Evolutionary conservation across 2,888 invertebrate species (phyloP), one percentile per base, ranked within the genome.

Genomic region (Auanema sp.): DNA sequence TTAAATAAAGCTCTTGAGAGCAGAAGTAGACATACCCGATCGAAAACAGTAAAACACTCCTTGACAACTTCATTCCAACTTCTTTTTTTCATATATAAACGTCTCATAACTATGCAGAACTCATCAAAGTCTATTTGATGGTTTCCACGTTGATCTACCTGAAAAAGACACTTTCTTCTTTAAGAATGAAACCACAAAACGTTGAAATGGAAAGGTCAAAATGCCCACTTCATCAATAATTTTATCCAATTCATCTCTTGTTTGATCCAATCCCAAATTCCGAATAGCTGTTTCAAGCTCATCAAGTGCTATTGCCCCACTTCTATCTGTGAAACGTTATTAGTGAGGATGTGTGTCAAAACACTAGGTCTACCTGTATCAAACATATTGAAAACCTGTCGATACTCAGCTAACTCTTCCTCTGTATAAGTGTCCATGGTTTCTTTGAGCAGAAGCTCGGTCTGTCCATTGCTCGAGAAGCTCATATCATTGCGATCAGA

Each of bases 101-200:
- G 66, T 59, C 75, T 60, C 77, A 77, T 77, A 18, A 77, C 76
- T 25, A 70, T 70, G 54, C 77, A 77, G 44, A 76, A 78, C 66
- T 80, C 81, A 61, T 81, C 80, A 52, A 81, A 80, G 56, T 83
- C 82, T 41, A 82, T 82, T 53, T 82, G 80, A 66, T 83, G 80
- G 53, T 82, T 82, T 33, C 81, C 81, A 21, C 81, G 67, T 67
- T 80, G 79, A 59, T 82, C 82, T 8, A 82, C 76, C 74, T 74
- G 23, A 44, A 71, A 67, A 11, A 53, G 18, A 3, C 3, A 21
- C 16, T 47, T 33, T 3, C 8, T 33, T 33, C n/a, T n/a, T n/a
- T 43, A n/a, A 43, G 43, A n/a, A 43, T 43, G 12, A 43, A 11
- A 43, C 12, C 43, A 47, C 47, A 47, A 47, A 3, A 21, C 21